phyloP scores from a whole-genome alignment of 2,113 vertebrate species.

The Anser cygnoides region DNA sequence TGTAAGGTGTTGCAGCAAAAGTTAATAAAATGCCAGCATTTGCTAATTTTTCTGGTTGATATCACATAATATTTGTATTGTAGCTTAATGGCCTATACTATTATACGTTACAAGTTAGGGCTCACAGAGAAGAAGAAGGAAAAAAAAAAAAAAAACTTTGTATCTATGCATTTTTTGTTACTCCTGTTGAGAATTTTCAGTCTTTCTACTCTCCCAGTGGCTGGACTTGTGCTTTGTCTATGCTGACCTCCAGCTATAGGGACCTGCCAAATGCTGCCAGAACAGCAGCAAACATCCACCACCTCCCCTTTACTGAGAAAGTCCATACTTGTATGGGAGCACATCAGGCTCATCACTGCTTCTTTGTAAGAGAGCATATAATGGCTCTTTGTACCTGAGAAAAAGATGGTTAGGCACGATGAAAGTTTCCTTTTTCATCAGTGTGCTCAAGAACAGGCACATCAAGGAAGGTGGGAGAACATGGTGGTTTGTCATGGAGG shows the following conservation, averaged over 20 bases:
- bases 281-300: neutral
- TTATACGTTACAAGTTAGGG: neutral
- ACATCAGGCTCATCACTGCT: neutral
- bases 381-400: neutral
- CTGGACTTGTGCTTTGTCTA: neutral
- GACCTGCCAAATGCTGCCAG: neutral
- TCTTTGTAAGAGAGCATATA: neutral
- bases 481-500: fast-evolving
- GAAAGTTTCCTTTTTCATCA: neutral
- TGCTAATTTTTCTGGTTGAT: neutral
- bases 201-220: neutral
- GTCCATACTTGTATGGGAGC: neutral
- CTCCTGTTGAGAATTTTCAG: neutral
- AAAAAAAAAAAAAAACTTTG: neutral
- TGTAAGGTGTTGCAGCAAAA: neutral
- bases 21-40: neutral
- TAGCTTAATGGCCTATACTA: neutral
- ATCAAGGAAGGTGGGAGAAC: neutral
- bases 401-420: neutral
- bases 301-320: neutral
- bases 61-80: neutral
- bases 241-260: neutral
- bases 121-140: neutral
- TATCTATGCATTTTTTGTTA: neutral
- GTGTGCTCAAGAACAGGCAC: neutral